Conservation (phyloP, 2,888 invertebrate species). For the Germaria angustata region DNA sequence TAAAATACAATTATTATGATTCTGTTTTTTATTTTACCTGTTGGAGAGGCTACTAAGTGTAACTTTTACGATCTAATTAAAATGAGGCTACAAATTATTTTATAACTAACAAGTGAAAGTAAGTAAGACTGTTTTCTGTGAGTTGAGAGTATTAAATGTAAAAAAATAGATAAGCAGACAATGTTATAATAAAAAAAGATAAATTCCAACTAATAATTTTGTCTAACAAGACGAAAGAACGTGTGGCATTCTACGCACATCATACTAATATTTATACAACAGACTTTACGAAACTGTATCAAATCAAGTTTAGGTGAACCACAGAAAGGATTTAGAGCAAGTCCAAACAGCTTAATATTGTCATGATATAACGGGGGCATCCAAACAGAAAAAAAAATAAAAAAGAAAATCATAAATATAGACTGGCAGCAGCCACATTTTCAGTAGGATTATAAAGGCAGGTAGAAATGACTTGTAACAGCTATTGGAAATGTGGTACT, state of each 20-base stretch:
- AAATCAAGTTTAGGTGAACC: constrained; percentile 38
- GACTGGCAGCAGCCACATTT: constrained; percentile 6
- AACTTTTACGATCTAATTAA: constrained; percentile 64
- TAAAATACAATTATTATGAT: background rate
- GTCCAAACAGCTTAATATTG: constrained; percentile 42
- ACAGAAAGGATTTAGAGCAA: constrained; percentile 40
- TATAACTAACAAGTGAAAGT: constrained; percentile 43
- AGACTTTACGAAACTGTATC: background rate
- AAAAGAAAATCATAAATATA: background rate
- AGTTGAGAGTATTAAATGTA: background rate
- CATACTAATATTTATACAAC: background rate
- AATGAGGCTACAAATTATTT: constrained; percentile 61
- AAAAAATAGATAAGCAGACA: background rate
- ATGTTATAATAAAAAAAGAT: no score
- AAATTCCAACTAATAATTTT: no score
- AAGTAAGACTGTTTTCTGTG: constrained; percentile 4
- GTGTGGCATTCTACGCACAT: background rate
- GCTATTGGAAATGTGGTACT: background rate
- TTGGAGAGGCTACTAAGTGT: constrained; percentile 40
- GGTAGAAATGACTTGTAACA: background rate
- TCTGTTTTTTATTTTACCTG: constrained; percentile 15
- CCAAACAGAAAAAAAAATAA: background rate
- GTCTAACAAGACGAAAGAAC: background rate
- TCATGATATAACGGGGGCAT: constrained; percentile 4
- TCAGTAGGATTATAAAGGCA: constrained; percentile 22